These are phyloP conservation scores for Mixornis gularis DNA, from an alignment of 2,113 vertebrate species.

Conservation along the genomic window DNA sequence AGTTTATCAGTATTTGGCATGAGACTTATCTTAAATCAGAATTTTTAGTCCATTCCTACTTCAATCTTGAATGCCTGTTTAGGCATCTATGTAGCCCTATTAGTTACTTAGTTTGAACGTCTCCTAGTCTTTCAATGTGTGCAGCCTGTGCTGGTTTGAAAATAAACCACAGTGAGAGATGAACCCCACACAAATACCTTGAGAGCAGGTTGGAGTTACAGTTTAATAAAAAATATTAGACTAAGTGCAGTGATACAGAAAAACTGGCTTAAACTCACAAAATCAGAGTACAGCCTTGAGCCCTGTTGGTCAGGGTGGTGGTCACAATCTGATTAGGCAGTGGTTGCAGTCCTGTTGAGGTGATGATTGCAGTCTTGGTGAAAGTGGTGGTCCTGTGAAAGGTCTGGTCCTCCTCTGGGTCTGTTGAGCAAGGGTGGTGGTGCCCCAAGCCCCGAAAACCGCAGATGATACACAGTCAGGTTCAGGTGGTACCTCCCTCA, in stretches of 20 bases:
- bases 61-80: background rate
- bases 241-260: background rate
- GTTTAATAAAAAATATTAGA: background rate
- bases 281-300: fast-evolving
- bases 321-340: background rate
- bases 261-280: background rate
- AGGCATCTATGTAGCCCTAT: background rate
- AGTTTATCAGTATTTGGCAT: background rate
- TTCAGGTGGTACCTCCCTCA: background rate
- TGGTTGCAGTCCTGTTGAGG: background rate
- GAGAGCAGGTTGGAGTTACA: background rate
- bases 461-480: background rate
- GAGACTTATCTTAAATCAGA: background rate
- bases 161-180: background rate
- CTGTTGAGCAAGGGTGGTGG: background rate
- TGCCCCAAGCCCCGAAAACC: background rate
- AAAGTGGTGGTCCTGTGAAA: background rate
- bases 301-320: background rate
- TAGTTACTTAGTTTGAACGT: background rate
- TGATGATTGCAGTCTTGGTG: background rate
- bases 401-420: background rate
- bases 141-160: background rate
- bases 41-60: background rate
- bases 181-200: background rate
- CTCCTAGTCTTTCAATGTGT: background rate